Evolutionary conservation across 2,797 vertebrate genomes (phyloP), one percentile per base, ranked within the genome.

Genomic region (Hippopotamyrus pictus): DNA sequence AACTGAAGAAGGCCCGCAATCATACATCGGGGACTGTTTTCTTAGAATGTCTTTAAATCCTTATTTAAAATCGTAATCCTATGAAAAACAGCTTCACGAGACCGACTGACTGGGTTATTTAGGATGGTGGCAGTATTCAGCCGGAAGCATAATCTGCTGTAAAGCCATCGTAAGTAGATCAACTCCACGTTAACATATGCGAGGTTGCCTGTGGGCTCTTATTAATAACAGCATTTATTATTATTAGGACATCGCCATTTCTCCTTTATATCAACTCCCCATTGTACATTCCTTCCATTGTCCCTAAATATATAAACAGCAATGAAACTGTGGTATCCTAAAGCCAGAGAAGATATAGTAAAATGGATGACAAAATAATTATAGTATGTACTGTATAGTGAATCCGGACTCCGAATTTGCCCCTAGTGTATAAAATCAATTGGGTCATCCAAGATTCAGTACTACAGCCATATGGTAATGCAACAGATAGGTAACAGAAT

Each of bases 1-100:
- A 93, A 91, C 89, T 89, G 69, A 29, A 5, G 37, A 29, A 37
- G 82, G 44, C 8, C 33, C 69, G 0, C 69, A 37, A 41, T 73
- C 69, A 37, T 73, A 82, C 76, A 46, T 44, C 76, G 17, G 51
- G 84, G 84, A 51, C 46, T 86, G 84, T 82, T 82, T 46, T 82
- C 19, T 82, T 82, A 29, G 22, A 33, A 29, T 54, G 17, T 53
- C 48, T 17, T 54, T 51, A 19, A 91, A 90, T 82, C 76, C 90
- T 65, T 79, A 73, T 86, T 90, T 87, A 88, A 89, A 89, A 90
- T 79, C 25, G 33, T 48, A 86, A 53, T 90, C 90, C 91, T 41
- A 37, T 57, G 82, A 93, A 93, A 93, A 93, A 93, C 87, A 88
- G 90, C 88, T 92, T 92, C 88, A 62, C 84, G 91, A 88, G 90